Conservation (phyloP, 1,140 invertebrate genomes). For the Phthorimaea operculella region DNA sequence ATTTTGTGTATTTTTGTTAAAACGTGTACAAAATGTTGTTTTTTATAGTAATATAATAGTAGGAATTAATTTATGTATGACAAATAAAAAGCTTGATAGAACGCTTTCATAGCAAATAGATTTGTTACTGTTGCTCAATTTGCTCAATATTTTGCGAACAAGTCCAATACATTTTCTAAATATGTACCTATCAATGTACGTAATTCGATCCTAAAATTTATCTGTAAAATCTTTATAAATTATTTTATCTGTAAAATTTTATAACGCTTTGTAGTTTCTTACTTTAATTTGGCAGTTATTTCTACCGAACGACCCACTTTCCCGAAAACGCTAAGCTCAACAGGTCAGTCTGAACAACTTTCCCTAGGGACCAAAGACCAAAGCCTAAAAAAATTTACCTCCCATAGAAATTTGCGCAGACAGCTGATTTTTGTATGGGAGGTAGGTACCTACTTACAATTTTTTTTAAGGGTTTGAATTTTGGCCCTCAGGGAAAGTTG, state of each 20-base stretch:
- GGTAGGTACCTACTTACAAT: too few relatives aligned
- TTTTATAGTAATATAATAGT: conserved; percentile 17
- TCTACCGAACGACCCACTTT: too few relatives aligned
- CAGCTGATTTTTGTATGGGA: too few relatives aligned
- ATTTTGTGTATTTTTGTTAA: conserved; percentile 29
- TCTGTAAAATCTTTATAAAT: conserved; percentile 1
- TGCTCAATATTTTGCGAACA: conserved; percentile 54
- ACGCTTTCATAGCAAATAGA: conserved; percentile 39
- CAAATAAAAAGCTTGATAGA: conserved; percentile 25
- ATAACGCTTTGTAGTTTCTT: conserved; percentile 1
- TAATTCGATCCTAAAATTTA: not conserved
- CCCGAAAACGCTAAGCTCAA: too few relatives aligned
- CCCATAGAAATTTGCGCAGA: too few relatives aligned
- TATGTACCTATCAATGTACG: not conserved
- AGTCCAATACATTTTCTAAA: conserved; percentile 24
- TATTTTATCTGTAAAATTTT: not conserved
- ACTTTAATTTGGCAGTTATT: not conserved
- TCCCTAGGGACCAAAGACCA: too few relatives aligned
- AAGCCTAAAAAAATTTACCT: too few relatives aligned
- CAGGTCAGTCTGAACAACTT: too few relatives aligned
- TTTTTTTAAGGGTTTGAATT: too few relatives aligned
- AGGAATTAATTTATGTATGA: conserved; percentile 4
- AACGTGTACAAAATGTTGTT: conserved; percentile 28
- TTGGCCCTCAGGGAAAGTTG: too few relatives aligned
- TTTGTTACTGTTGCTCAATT: conserved; percentile 48